Base-by-base conservation (phyloP, 2,888 invertebrate genomes). In the Thera obeliscata region DNA sequence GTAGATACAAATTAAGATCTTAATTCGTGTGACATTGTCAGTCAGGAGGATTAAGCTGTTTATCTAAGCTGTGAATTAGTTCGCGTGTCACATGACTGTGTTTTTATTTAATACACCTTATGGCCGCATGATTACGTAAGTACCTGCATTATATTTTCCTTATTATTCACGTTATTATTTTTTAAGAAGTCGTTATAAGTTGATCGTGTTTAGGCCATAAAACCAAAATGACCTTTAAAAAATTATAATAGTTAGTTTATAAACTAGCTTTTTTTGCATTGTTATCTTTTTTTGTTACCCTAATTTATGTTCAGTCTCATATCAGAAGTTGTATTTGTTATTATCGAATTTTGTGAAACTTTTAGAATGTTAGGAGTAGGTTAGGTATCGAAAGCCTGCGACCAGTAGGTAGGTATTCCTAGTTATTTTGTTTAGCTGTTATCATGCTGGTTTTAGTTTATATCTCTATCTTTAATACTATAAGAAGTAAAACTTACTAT, bases 81-180 rank as follows among this genome's bases (percentile, higher is more conserved):
- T 76, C 69, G 70, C 50, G 57, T 59, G 60, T 61, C 50, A 69
- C 67, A 66, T 66, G 69, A 69, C 54, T 71, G 62, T 69, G 61
- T 66, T 68, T 65, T 57, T 48, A 57, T 52, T 64, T 71, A 66
- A 64, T n/a, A 38, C 61, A 64, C 61, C 66, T 64, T 59, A 48
- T 69, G 33, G 12, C 74, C 65, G 74, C 72, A 69, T 71, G 78
- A 74, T 83, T 81, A 83, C 79, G 86, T 86, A 83, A 85, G 83
- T 84, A 81, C 46, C n/a, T 57, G 52, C 56, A 56, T 41, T 36
- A 11, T 36, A 11, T 36, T 36, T n/a, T 55, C 9, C 2, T 22
- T 22, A 49, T 2, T 12, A 50, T 6, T 49, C n/a, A 49, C n/a
- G 12, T 46, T 46, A 49, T 49, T 22, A 22, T 12, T 22, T 22